Conservation (phyloP, 2,113 vertebrate genomes). For the Saguinus midas region DNA sequence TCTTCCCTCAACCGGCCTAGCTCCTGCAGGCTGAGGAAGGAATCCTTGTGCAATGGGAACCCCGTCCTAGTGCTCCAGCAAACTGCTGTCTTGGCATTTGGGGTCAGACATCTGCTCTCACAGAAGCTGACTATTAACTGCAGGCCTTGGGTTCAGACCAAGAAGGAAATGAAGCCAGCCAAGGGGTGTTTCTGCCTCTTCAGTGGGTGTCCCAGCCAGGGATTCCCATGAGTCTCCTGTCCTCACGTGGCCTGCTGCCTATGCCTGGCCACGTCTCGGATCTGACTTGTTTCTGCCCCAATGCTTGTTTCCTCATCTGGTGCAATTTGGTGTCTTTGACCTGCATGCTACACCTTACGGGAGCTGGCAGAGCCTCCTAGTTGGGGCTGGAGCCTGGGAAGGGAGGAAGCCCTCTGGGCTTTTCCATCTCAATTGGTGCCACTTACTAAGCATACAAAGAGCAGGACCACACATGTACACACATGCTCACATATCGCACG, state of each 20-base stretch:
- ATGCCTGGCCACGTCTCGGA: not conserved
- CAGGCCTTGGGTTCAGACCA: not conserved
- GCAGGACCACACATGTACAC: no score
- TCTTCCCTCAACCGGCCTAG: not conserved
- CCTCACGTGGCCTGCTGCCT: accelerated
- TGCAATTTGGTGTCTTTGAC: not conserved
- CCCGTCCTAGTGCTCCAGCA: not conserved
- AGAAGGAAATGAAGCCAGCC: not conserved
- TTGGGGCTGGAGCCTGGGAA: not conserved
- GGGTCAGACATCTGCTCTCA: no score
- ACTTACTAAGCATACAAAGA: not conserved
- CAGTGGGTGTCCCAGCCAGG: no score
- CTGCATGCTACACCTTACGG: not conserved
- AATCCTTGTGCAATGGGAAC: no score
- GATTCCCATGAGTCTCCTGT: not conserved
- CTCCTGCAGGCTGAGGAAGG: not conserved
- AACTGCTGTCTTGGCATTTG: not conserved
- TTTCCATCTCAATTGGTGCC: not conserved
- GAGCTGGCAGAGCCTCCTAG: accelerated
- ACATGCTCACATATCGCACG: no score
- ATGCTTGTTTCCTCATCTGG: accelerated
- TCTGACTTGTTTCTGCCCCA: not conserved
- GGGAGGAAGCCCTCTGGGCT: not conserved
- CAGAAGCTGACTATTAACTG: not conserved
- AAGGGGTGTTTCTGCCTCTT: not conserved